Evolutionary conservation across 1,140 invertebrate genomes (phyloP).

Genomic region (Eumaeus atala): DNA sequence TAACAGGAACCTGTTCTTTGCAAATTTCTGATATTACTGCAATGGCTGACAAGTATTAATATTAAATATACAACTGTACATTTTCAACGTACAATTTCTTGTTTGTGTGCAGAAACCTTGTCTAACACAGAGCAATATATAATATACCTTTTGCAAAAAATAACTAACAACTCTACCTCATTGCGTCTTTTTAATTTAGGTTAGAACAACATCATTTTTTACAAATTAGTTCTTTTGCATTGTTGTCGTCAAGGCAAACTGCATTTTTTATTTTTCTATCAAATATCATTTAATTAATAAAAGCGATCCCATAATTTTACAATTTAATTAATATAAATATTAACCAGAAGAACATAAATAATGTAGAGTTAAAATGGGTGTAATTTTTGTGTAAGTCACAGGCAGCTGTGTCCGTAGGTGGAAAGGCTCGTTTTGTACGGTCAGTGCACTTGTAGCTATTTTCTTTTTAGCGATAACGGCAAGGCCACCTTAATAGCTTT

Average conservation of each 20-base stretch:
- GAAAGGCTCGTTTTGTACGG: conserved; percentile 35
- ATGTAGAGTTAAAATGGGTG: conserved; percentile 5
- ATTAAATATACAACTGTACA: conserved; percentile 6
- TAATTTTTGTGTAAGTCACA: conserved; percentile 20
- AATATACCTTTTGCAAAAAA: conserved; percentile 2
- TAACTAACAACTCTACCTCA: conserved; percentile 5
- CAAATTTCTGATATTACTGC: conserved; percentile 3
- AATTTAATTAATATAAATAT: no score
- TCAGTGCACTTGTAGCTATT: conserved; percentile 50
- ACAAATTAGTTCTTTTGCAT: no score
- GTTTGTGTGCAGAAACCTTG: conserved; percentile 5
- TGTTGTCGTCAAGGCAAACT: no score
- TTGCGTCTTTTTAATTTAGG: conserved; percentile 1
- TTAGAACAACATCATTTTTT: neutral
- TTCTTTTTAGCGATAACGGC: conserved; percentile 59
- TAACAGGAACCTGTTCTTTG: neutral
- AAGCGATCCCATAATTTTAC: no score
- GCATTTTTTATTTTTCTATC: no score
- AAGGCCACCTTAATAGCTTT: conserved; percentile 59
- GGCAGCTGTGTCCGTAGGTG: conserved; percentile 29
- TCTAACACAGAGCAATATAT: conserved; percentile 1
- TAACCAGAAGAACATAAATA: conserved; percentile 14
- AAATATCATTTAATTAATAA: no score
- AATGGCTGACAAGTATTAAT: neutral
- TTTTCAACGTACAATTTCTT: conserved; percentile 7